These are phyloP conservation scores for Diplosoma virens DNA, from an alignment of 23 tunicate species.

Conservation along the genomic window DNA sequence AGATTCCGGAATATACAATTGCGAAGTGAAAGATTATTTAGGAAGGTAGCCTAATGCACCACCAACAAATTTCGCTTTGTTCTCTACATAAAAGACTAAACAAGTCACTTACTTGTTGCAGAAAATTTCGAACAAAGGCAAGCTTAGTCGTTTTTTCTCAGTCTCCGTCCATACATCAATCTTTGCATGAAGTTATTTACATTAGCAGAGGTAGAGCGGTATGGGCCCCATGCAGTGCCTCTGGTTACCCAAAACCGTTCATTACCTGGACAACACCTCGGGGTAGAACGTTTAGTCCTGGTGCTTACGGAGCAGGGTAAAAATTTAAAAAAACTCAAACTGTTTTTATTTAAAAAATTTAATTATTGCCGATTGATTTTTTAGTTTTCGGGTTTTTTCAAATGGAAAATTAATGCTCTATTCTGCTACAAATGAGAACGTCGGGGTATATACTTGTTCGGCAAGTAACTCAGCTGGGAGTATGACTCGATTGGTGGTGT, in stretches of 20 bases:
- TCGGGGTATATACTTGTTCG: slow-evolving; percentile 32
- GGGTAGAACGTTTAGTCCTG: slow-evolving; percentile 20
- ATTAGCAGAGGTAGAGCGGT: slow-evolving; percentile 8
- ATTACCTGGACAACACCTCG: slow-evolving; percentile 43
- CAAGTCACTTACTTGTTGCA: neutral
- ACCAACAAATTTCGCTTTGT: no score
- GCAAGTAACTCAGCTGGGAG: slow-evolving; percentile 38
- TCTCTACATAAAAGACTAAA: no score
- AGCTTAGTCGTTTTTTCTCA: neutral
- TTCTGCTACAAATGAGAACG: neutral
- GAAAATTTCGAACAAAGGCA: slow-evolving; percentile 18
- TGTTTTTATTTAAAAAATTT: no score
- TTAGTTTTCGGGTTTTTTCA: slow-evolving; percentile 9
- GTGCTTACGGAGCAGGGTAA: slow-evolving; percentile 41
- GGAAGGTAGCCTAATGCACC: slow-evolving; percentile 23
- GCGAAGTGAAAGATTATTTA: slow-evolving; percentile 21
- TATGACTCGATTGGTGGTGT: slow-evolving; percentile 26
- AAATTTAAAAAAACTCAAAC: no score
- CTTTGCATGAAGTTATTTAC: neutral
- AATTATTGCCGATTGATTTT: no score
- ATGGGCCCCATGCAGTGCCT: slow-evolving; percentile 34
- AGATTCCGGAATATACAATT: slow-evolving; percentile 33
- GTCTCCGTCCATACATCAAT: slow-evolving; percentile 18
- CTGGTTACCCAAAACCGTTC: slow-evolving; percentile 43
- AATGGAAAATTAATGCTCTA: slow-evolving; percentile 18